Evolutionary conservation across 2,888 invertebrate genomes (phyloP).

Genomic region (Chymomyza caudatula): DNA sequence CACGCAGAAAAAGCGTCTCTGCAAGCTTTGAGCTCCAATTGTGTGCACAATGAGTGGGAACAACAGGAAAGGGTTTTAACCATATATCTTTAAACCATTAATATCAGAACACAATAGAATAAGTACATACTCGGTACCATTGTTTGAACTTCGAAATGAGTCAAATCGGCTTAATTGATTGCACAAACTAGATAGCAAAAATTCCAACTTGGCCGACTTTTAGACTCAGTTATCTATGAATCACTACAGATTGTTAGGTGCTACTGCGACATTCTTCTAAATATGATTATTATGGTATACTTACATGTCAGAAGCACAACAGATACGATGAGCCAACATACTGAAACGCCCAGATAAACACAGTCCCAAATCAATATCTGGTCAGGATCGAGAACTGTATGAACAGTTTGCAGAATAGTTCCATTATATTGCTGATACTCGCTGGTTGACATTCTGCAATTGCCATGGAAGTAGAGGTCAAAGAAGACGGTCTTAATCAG

Average conservation of each 20-base stretch:
- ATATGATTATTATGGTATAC: conserved; percentile 30
- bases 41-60: no score
- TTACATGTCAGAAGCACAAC: conserved; percentile 71
- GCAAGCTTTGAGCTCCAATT: no score
- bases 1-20: no score
- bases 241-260: background rate
- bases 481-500: conserved; percentile 68
- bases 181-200: background rate
- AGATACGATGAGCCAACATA: conserved; percentile 74
- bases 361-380: conserved; percentile 73
- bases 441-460: conserved; percentile 50
- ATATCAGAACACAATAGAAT: background rate
- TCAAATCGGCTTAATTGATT: background rate
- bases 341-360: conserved; percentile 73
- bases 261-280: background rate
- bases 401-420: conserved; percentile 34
- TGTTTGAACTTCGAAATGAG: background rate
- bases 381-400: conserved; percentile 63
- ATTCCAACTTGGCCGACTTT: background rate
- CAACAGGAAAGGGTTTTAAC: background rate
- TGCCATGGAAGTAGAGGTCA: conserved; percentile 75
- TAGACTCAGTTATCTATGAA: background rate
- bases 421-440: conserved; percentile 52
- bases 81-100: background rate
- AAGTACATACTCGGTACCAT: background rate